These are phyloP conservation scores for Xiphorhynchus erythropygius DNA, from an alignment of 2,797 vertebrate genomes.

Conservation along the genomic window DNA sequence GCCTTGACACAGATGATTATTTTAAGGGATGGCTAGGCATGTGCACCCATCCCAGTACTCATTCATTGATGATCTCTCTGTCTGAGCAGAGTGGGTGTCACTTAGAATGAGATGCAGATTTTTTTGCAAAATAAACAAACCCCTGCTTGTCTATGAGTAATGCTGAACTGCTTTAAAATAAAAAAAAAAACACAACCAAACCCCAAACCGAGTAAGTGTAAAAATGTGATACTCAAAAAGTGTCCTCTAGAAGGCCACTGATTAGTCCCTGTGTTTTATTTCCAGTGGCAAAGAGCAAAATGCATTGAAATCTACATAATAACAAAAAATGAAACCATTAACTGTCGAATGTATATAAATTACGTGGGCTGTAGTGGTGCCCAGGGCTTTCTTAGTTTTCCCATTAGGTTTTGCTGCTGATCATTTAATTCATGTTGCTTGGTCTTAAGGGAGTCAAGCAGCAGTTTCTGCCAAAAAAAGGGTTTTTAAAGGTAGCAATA, in stretches of 20 bases:
- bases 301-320: neutral
- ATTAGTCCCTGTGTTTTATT: neutral
- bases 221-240: neutral
- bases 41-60: neutral
- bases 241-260: neutral
- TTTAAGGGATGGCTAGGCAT: neutral
- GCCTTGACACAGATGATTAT: neutral
- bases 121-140: neutral
- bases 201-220: neutral
- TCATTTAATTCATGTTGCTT: neutral
- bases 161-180: neutral
- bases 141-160: neutral
- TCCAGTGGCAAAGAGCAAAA: neutral
- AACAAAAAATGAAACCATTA: neutral
- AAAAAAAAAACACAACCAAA: too few species aligned
- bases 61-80: neutral
- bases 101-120: neutral
- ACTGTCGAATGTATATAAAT: neutral
- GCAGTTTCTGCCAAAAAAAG: neutral
- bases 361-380: neutral
- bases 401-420: constrained; percentile 8
- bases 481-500: neutral
- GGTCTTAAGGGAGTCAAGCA: neutral
- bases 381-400: neutral
- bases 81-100: neutral